phyloP scores from a whole-genome alignment of 1,140 invertebrate genomes.

The Scaptomyza montana region DNA sequence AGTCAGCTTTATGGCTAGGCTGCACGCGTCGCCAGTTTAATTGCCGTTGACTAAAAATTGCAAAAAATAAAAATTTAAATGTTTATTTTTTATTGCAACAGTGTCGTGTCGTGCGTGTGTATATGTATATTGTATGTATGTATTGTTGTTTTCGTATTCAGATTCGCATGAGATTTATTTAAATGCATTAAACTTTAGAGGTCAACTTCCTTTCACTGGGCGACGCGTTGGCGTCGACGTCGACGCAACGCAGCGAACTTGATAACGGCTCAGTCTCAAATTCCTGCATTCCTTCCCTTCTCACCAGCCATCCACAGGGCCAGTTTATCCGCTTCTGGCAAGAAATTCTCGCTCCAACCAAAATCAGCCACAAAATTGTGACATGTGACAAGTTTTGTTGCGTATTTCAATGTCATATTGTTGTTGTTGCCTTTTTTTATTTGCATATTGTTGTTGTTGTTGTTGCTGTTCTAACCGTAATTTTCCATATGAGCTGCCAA shows the following conservation, averaged over 20 bases:
- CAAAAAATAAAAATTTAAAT: slow-evolving; percentile 47
- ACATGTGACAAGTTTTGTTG: slow-evolving; percentile 75
- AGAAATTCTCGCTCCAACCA: slow-evolving; percentile 14
- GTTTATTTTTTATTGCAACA: slow-evolving; percentile 16
- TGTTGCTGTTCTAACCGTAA: slow-evolving; percentile 45
- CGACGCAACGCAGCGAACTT: slow-evolving; percentile 10
- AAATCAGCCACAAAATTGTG: slow-evolving; percentile 76
- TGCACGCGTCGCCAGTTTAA: slow-evolving; percentile 73
- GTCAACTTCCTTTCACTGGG: slow-evolving; percentile 80
- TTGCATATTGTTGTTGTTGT: slow-evolving; percentile 52
- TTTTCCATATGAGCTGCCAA: slow-evolving; percentile 74
- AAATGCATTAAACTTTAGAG: slow-evolving; percentile 83
- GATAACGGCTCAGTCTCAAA: slow-evolving; percentile 54
- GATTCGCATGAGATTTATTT: slow-evolving; percentile 77
- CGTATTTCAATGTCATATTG: slow-evolving; percentile 73
- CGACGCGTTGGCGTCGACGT: slow-evolving; percentile 58
- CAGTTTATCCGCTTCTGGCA: slow-evolving; percentile 28
- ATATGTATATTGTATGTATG: slow-evolving; percentile 12
- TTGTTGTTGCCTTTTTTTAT: slow-evolving; percentile 48
- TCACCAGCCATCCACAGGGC: neutral
- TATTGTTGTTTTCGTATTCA: slow-evolving; percentile 68
- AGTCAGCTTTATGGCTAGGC: slow-evolving; percentile 64
- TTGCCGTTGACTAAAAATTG: slow-evolving; percentile 68
- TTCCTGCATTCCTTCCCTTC: slow-evolving; percentile 18
- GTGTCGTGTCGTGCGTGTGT: slow-evolving; percentile 1